These are phyloP conservation scores for Gisinianus flammeolus DNA, from an alignment of 2,888 invertebrate genomes.

Conservation along the genomic window DNA sequence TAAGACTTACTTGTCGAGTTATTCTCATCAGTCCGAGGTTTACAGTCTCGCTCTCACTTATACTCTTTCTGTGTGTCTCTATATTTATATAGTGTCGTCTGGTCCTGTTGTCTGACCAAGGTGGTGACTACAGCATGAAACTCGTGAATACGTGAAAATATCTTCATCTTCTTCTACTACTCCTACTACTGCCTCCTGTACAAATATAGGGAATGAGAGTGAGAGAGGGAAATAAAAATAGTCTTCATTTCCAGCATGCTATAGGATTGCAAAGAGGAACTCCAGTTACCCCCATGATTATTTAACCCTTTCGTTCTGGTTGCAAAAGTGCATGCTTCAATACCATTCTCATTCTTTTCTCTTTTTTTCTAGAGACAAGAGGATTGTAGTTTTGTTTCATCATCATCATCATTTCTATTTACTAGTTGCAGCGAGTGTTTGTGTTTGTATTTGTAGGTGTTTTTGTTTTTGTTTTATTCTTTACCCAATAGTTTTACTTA, in stretches of 20 bases:
- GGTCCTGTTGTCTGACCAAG: neutral
- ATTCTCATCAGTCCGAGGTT: neutral
- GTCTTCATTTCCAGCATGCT: neutral
- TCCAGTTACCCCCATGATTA: neutral
- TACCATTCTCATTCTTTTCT: too few species aligned
- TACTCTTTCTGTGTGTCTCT: neutral
- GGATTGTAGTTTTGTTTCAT: too few species aligned
- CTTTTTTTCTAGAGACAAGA: too few species aligned
- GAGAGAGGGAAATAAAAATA: too few species aligned
- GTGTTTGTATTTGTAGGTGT: neutral
- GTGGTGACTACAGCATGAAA: neutral
- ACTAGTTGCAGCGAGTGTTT: neutral
- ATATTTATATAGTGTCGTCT: too few species aligned
- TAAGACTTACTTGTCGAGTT: slow-evolving; percentile 14
- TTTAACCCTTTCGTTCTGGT: too few species aligned
- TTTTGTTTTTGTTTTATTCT: neutral
- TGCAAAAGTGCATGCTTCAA: too few species aligned
- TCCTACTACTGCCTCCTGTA: too few species aligned
- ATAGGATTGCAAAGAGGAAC: neutral
- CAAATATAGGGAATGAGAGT: too few species aligned
- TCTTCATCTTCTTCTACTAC: neutral
- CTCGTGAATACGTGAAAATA: slow-evolving; percentile 9
- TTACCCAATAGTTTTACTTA: slow-evolving; percentile 2
- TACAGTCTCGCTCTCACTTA: slow-evolving; percentile 5
- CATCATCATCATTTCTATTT: too few species aligned